Conservation (phyloP, 2,888 invertebrate genomes). For the Drosophila kambysellisi region DNA sequence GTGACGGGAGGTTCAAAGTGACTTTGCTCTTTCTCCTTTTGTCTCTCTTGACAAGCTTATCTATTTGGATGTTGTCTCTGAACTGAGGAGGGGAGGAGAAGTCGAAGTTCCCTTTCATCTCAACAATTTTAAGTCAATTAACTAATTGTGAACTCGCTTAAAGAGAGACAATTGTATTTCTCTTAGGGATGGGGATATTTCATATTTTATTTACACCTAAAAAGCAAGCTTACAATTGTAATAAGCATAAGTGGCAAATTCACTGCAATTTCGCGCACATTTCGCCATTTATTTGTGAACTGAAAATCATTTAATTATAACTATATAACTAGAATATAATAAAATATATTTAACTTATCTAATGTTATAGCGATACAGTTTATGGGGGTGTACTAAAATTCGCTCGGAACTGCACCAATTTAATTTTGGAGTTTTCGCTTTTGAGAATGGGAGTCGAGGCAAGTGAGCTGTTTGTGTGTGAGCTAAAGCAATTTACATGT, state of each 20-base stretch:
- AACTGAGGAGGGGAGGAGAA: constrained; percentile 4
- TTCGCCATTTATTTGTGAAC: neutral
- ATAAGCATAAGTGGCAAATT: neutral
- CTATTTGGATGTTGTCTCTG: constrained; percentile 28
- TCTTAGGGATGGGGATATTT: constrained; percentile 26
- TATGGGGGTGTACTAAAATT: neutral
- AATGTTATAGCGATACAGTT: neutral
- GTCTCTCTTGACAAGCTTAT: constrained; percentile 9
- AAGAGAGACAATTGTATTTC: constrained; percentile 7
- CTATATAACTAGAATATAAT: too few relatives aligned
- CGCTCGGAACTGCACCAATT: neutral
- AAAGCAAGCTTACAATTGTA: neutral
- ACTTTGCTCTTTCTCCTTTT: constrained; percentile 25
- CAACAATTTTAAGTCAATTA: constrained; percentile 64
- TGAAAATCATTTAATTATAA: neutral
- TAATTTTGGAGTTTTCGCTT: constrained; percentile 9
- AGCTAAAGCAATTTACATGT: constrained; percentile 53
- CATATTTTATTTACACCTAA: constrained; percentile 43
- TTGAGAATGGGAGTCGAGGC: neutral
- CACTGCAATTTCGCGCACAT: neutral
- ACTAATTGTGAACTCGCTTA: constrained; percentile 56
- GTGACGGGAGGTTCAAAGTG: constrained; percentile 49
- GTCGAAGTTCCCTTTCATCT: constrained; percentile 61
- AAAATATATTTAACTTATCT: neutral
- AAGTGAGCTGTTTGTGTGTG: constrained; percentile 3